These are phyloP conservation scores for Montipora efflorescens DNA, from an alignment of 64 coral and sea anemone genomes.

Conservation along the genomic window DNA sequence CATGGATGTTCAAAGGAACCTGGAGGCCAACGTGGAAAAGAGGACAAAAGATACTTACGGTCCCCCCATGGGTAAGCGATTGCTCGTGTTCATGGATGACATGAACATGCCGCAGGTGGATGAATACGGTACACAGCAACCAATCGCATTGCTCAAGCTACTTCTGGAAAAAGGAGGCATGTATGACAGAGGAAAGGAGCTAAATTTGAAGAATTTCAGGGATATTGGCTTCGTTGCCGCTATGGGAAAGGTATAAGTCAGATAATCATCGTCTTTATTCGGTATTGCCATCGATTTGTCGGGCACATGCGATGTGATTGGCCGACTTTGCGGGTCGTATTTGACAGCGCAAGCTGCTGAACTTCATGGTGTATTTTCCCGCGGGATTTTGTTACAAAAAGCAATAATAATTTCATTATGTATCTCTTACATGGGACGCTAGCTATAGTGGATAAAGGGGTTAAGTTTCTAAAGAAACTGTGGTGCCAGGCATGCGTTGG, in stretches of 20 bases:
- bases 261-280: not conserved
- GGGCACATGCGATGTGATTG: no score
- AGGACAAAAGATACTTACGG: constrained; percentile 99
- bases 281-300: no score
- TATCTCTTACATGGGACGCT: no score
- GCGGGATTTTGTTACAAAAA: no score
- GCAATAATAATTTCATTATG: no score
- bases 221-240: constrained; percentile 99
- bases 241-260: constrained; percentile 94
- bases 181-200: constrained; percentile 98
- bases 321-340: no score
- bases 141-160: constrained; percentile 93
- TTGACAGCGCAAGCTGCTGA: no score
- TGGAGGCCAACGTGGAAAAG: constrained; percentile 98
- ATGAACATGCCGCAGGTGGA: constrained; percentile 99
- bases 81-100: constrained; percentile 98
- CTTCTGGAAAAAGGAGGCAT: constrained; percentile 94
- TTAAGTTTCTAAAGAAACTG: no score
- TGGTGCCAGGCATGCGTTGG: no score
- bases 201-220: constrained; percentile 91
- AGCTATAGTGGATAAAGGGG: no score
- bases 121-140: constrained; percentile 98
- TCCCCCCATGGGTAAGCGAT: constrained; percentile 97
- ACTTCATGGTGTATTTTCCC: no score
- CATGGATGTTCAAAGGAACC: constrained; percentile 97